These are phyloP conservation scores for Hermatobates lingyangjiaoensis DNA, from an alignment of 1,140 invertebrate genomes.

Conservation along the genomic window DNA sequence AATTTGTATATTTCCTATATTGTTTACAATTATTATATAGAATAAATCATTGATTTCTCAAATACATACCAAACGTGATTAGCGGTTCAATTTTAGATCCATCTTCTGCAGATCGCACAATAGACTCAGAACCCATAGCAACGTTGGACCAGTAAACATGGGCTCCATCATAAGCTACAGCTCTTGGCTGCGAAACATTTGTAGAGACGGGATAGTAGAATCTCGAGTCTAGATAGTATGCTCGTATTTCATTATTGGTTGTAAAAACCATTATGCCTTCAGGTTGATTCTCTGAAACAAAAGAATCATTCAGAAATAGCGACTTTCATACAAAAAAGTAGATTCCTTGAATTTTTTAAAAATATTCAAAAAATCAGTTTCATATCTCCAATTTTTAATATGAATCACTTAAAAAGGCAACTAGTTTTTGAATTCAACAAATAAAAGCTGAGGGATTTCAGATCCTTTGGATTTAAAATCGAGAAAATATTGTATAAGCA, in stretches of 20 bases:
- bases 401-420: too few species aligned
- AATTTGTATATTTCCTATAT: background rate
- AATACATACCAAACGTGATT: constrained; percentile 24
- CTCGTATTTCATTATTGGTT: constrained; percentile 29
- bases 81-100: constrained; percentile 33
- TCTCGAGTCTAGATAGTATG: constrained; percentile 27
- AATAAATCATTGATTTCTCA: background rate
- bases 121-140: constrained; percentile 38
- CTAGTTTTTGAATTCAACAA: too few species aligned
- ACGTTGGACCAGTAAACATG: constrained; percentile 59
- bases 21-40: background rate
- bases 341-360: too few species aligned
- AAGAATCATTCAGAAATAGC: too few species aligned
- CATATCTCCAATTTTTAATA: too few species aligned
- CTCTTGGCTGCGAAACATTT: constrained; percentile 37
- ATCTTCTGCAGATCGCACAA: constrained; percentile 34
- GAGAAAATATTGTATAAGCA: background rate
- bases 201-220: constrained; percentile 26
- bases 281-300: too few species aligned
- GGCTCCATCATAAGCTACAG: constrained; percentile 41
- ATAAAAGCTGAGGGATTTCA: constrained; percentile 3
- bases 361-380: too few species aligned
- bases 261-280: constrained; percentile 44
- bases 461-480: background rate
- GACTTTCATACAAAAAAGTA: too few species aligned